Base-by-base conservation (phyloP, 2,888 invertebrate genomes). In the Nipponacmea schrenckii region DNA sequence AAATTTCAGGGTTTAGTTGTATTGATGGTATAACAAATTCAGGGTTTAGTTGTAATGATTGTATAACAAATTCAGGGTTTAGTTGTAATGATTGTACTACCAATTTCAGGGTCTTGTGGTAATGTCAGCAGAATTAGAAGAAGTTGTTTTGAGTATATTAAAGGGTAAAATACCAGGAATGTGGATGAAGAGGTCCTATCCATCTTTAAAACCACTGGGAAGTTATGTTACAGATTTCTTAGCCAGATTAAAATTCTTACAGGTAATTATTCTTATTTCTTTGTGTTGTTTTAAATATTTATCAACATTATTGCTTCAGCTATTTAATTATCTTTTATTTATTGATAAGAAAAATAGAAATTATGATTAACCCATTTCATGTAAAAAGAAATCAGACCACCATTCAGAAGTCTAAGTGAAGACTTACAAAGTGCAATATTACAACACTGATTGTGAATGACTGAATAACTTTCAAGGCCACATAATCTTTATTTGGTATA, bases 61-160 rank as follows among this genome's bases (percentile, higher is more conserved):
- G 39, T 39, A 7, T 39, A 10, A 39, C 10, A 8, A 20, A 68
- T 70, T 10, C 68, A 87, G 95, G 96, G 96, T 80, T 90, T 94
- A 65, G 94, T 96, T 79, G 94, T 96, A 0, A 93, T 97, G 92
- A 95, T 94, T 3, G 91, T 93, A 66, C 93, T 94, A 78, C 92
- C n/a, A 20, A 68, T 70, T 76, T 10, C 68, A 87, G 95, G 96
- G 96, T 80, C 90, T 94, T 64, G 94, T 96, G 79, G 94, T 96
- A 0, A 93, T 97, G 92, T 95, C 94, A 3, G 91, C 93, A 66
- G 93, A 94, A 78, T 92, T 96, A 67, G 97, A 97, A 86, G 94
- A 95, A 86, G 94, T 97, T 24, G 92, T 94, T 73, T 92, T 93
- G 67, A 94, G 95, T 79, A 94, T 97, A 84, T 91, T 96, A 75